Conservation (phyloP, 1,140 invertebrate species). For the Odontomachus brunneus region DNA sequence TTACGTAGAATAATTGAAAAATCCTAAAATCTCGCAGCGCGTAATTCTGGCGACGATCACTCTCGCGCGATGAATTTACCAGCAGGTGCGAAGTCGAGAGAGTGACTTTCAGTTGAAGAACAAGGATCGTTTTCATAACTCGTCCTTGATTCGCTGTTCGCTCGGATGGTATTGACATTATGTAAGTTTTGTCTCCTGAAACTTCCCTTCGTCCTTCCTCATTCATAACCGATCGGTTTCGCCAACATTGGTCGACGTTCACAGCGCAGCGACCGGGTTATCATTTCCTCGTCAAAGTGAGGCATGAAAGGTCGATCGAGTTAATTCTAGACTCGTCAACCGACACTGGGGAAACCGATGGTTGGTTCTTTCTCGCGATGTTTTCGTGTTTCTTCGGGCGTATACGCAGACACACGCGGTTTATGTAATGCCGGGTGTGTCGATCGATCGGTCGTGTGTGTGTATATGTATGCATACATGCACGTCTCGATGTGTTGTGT, state of each 20-base stretch:
- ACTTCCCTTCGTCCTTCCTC: neutral
- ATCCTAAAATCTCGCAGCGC: neutral
- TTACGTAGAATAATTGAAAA: neutral
- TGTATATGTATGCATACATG: neutral
- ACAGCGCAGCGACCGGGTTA: neutral
- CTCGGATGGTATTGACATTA: slow-evolving; percentile 4
- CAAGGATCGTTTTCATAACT: neutral
- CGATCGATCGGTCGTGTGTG: too few relatives aligned
- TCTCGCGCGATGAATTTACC: slow-evolving; percentile 16
- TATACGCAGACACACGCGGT: slow-evolving; percentile 10
- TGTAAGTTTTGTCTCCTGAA: neutral
- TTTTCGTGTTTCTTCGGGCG: slow-evolving; percentile 53
- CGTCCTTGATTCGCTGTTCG: neutral
- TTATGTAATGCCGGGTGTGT: slow-evolving; percentile 9
- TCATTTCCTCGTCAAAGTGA: neutral
- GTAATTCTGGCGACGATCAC: neutral
- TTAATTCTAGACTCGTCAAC: neutral
- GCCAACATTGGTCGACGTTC: neutral
- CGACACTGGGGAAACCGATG: neutral
- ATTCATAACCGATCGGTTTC: too few relatives aligned
- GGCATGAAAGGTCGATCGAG: neutral
- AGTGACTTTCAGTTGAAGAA: slow-evolving; percentile 23
- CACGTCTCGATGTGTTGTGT: neutral
- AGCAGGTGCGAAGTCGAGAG: slow-evolving; percentile 23
- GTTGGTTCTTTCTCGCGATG: slow-evolving; percentile 24